A percentile compares a stretch with the other conserved stretches of the same genome.
Evolutionary conservation across 2,888 invertebrate species (phyloP).

Genomic region (Thereva unica): DNA sequence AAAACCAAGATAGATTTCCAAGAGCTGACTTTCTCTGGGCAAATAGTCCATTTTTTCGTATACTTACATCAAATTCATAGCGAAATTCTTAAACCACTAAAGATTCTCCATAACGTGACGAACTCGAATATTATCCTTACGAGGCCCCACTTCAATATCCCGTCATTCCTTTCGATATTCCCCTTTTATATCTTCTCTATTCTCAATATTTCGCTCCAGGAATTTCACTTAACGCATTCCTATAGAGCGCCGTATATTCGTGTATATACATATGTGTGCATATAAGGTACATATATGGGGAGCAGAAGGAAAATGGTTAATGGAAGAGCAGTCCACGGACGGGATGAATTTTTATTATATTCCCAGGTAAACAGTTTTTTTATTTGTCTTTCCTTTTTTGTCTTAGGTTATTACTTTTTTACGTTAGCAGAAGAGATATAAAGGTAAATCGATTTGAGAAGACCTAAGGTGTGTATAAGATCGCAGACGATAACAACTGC

Average conservation of each 20-base stretch:
- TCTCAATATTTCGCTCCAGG: slow-evolving; percentile 14
- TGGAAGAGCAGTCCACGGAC: background rate
- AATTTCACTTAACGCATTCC: slow-evolving; percentile 26
- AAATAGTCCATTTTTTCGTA: too few species aligned
- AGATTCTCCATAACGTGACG: too few species aligned
- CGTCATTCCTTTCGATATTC: background rate
- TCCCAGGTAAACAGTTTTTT: slow-evolving; percentile 2
- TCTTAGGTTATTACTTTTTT: slow-evolving; percentile 21
- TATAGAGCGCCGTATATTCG: background rate
- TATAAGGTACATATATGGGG: background rate
- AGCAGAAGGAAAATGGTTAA: background rate
- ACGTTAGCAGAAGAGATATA: background rate
- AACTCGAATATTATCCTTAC: too few species aligned
- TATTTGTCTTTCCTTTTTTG: slow-evolving; percentile 1
- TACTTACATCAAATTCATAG: too few species aligned
- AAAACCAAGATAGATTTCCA: too few species aligned
- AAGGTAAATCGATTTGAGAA: slow-evolving; percentile 24
- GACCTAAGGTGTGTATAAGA: slow-evolving; percentile 18
- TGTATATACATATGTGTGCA: background rate
- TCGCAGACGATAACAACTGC: slow-evolving; percentile 28
- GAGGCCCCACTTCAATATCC: background rate
- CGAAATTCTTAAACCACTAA: too few species aligned
- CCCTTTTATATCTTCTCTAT: background rate
- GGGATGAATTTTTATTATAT: slow-evolving; percentile 8
- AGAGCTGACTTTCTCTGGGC: too few species aligned